phyloP scores from a whole-genome alignment of 2,888 invertebrate genomes.

The Andricus quercusramuli region DNA sequence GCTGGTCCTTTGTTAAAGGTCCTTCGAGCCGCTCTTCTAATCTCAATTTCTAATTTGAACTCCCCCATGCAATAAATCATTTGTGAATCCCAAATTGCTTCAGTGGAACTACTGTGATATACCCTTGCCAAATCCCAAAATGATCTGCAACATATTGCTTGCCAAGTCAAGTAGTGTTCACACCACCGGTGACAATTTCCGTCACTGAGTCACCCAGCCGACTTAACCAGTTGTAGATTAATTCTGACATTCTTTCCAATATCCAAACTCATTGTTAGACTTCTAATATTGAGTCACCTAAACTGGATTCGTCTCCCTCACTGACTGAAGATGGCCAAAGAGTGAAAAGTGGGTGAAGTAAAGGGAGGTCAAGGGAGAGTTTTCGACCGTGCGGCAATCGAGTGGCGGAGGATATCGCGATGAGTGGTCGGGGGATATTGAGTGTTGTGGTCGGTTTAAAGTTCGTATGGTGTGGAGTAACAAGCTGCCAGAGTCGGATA shows the following conservation, averaged over 20 bases:
- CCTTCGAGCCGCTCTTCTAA: too few species aligned
- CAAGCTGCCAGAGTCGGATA: slow-evolving; percentile 76
- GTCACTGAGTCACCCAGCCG: not conserved
- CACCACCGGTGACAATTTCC: not conserved
- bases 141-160: not conserved
- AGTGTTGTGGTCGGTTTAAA: slow-evolving; percentile 73
- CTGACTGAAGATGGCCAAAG: not conserved
- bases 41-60: not conserved
- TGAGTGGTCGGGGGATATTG: slow-evolving; percentile 65
- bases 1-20: too few species aligned
- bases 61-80: not conserved
- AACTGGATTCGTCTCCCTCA: not conserved
- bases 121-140: not conserved
- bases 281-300: not conserved
- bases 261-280: not conserved
- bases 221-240: not conserved
- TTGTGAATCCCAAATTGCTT: not conserved
- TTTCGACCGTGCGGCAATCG: slow-evolving; percentile 49
- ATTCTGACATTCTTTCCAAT: not conserved
- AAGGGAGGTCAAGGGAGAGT: slow-evolving; percentile 34
- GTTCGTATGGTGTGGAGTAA: slow-evolving; percentile 73
- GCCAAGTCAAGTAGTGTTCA: not conserved
- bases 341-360: slow-evolving; percentile 27
- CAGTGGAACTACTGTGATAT: not conserved
- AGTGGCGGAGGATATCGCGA: slow-evolving; percentile 50